Evolutionary conservation across 2,797 vertebrate species (phyloP), one percentile per base, ranked within the genome.

Genomic region (Pachyuromys duprasi): DNA sequence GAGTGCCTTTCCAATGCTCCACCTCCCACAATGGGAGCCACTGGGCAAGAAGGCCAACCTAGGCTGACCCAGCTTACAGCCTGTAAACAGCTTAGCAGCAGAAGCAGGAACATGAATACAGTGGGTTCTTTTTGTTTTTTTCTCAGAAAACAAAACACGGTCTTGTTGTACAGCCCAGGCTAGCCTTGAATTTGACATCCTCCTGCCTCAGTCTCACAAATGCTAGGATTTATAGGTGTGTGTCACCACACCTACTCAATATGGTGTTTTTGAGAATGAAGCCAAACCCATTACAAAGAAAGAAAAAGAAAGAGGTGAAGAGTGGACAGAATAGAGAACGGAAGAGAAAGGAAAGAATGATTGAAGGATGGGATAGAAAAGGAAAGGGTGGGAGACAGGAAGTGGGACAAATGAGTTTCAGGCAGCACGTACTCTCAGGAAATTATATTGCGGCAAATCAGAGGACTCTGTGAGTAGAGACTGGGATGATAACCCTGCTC

Each of bases 401-500:
- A 28, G 33, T 5, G 53, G 31, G 62, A 74, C 39, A n/a, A 80
- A 67, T 17, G 72, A 75, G 8, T 69, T 81, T 57, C 86, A 67
- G 79, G 83, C 49, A 49, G 65, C 62, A 86, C 55, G 72, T 67
- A 20, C 91, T 83, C 80, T 96, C 81, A 63, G 87, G 86, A 94
- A 96, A 76, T 86, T 96, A 78, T 87, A 80, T 49, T 89, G 80
- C 69, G 60, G 72, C 82, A 49, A 26, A 17, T 98, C 84, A 98
- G 45, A 97, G 96, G 6, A 96, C 62, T 74, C 98, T 91, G 9
- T 98, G 98, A 92, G 96, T 26, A 42, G 98, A 97, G 69, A 97
- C 20, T 0, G 98, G 98, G 57, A 97, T 96, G 84, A 94, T 83
- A 63, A 98, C 92, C 91, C 98, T 98, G 65, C 97, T 98, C 62